Base-by-base conservation (phyloP, 2,888 invertebrate genomes). In the Unio pictorum region DNA sequence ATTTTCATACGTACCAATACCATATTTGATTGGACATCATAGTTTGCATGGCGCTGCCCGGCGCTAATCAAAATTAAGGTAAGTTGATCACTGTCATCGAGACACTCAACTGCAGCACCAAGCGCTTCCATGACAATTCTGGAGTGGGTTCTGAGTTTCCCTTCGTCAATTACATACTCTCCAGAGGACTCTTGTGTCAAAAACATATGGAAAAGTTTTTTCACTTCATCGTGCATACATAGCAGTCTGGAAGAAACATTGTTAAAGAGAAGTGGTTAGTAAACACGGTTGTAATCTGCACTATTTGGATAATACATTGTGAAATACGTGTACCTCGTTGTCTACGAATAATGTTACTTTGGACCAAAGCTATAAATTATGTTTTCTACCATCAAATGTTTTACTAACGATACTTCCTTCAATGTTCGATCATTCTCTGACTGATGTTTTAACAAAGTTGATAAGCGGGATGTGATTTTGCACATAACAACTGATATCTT, bases 41-140 rank as follows among this genome's bases (percentile, higher is more conserved):
- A 82, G 59, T 73, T 72, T 23, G 78, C 76, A 76, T 87, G 87
- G 28, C 82, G 74, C 58, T 85, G 84, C 0, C 87, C 87, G 34
- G 87, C 78, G 3, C 81, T 58, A 15, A 80, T 71, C 3, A 87
- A 78, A 18, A 85, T 71, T 18, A 75, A 72, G 0, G 83, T 80
- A 18, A 87, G 81, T 55, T 81, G 76, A 1, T 76, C 72, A 57
- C 85, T 82, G 72, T 87, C 86, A 7, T 84, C 83, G 8, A 87
- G 72, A 66, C 84, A 83, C 63, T 87, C 87, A 1, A 86, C 87
- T 1, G 87, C 86, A 11, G 87, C 86, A 15, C 86, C 87, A 26
- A 87, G 80, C 6, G 85, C 83, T 64, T 84, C 85, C 86, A 87
- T 86, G 58, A 87, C 86, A 15, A 85, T 81, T 34, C 72, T 71